Evolutionary conservation across 2,113 vertebrate species (phyloP).

Genomic region (Microcebus lehilahytsara): DNA sequence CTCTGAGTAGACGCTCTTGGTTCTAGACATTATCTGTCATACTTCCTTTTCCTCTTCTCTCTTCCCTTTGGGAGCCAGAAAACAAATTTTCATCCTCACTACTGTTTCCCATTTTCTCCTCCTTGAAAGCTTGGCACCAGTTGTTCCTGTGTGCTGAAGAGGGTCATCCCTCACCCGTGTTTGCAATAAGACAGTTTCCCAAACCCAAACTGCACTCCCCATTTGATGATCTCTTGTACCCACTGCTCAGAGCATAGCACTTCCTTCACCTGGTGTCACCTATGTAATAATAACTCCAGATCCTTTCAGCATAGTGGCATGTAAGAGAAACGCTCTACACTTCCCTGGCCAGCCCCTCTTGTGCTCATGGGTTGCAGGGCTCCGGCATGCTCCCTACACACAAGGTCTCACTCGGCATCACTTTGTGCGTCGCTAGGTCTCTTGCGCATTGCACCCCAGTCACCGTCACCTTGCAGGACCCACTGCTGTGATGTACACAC

Average conservation of each 20-base stretch:
- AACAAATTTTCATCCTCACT: neutral
- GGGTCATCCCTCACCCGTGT: neutral
- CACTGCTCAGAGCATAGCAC: neutral
- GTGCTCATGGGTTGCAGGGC: accelerated
- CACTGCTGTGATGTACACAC: neutral
- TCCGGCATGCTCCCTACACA: accelerated
- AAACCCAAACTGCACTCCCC: neutral
- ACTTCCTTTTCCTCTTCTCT: neutral
- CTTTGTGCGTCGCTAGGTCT: neutral
- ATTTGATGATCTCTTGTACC: neutral
- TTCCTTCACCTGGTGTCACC: neutral
- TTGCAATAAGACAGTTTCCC: neutral
- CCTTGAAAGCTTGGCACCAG: neutral
- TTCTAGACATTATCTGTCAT: neutral
- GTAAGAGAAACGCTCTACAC: neutral
- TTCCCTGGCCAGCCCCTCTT: neutral
- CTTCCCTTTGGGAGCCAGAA: neutral
- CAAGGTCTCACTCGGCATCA: neutral
- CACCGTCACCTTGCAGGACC: neutral
- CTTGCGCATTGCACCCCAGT: neutral
- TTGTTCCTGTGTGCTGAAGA: neutral
- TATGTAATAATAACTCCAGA: neutral
- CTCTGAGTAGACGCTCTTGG: neutral
- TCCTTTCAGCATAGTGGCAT: neutral
- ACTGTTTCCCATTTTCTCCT: neutral